Base-by-base conservation (phyloP, 2,113 vertebrate genomes). In the Furnarius figulus region DNA sequence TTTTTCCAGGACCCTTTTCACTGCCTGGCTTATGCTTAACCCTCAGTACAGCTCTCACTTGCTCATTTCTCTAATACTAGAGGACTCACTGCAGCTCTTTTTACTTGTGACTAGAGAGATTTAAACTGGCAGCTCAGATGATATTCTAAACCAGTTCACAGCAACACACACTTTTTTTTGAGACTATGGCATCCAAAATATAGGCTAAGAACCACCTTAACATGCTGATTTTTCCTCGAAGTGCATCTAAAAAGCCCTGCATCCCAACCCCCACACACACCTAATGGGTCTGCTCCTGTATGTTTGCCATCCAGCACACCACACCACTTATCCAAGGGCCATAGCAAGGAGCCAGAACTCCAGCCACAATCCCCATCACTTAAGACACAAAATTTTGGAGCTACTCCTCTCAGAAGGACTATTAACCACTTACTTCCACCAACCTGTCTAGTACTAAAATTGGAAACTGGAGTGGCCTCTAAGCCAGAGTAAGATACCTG, bases 1-100 rank as follows among this genome's bases (percentile, higher is more conserved):
- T 78, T 93, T 83, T 95, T 87, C 84, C 87, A 95, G 87, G 14
- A 91, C 74, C 70, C 28, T 93, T 85, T 90, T 76, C 74, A 61
- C 44, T 76, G 75, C 49, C 68, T 47, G 61, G 37, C 44, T 94
- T 79, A 61, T n/a, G 47, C 80, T 40, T 79, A 75, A 47, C 66
- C 49, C 87, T 76, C 58, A 85, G 8, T 2, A 49, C 4, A 73
- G 65, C 78, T 56, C 47, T 52, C 66, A 30, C 39, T 35, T 82
- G 14, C 71, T 94, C 66, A 53, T 46, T 87, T 68, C 62, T 90
- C 39, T 88, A 87, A 68, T 35, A 75, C 12, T 49, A 87, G 56
- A 28, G 61, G 62, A 89, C 52, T 68, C 4, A 0, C 14, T 39
- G 63, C 66, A 89, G 23, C 35, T 85, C 71, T 53, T 95, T 76